A percentile compares a stretch with the other conserved stretches of the same genome.
Conservation (phyloP, 2,888 invertebrate species). For the Nephrotoma flavescens region DNA sequence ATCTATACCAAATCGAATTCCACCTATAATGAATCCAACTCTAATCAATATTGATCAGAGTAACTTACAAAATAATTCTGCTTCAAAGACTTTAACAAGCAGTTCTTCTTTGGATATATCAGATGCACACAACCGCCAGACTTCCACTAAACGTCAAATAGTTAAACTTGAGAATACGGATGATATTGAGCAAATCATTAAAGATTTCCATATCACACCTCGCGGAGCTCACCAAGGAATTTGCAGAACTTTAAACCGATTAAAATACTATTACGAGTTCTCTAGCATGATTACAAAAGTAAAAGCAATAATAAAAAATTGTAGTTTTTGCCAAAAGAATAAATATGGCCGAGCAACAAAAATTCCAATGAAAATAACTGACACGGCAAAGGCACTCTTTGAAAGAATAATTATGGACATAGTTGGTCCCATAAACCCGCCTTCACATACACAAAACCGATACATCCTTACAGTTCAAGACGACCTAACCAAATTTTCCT, state of each 20-base stretch:
- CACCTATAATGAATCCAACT: too few species aligned
- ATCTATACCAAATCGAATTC: too few species aligned
- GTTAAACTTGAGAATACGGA: not conserved
- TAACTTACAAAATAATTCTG: not conserved
- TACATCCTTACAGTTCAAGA: constrained; percentile 24
- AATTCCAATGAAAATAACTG: constrained; percentile 20
- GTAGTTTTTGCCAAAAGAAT: constrained; percentile 20
- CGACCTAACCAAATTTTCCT: constrained; percentile 21
- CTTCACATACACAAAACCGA: constrained; percentile 18
- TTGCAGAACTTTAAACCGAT: constrained; percentile 11
- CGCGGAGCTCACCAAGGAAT: constrained; percentile 9
- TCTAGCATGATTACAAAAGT: constrained; percentile 14
- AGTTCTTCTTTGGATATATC: not conserved
- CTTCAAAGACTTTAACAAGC: too few species aligned
- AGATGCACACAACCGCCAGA: not conserved
- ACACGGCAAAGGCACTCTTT: constrained; percentile 16
- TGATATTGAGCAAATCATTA: not conserved
- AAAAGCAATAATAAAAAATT: constrained; percentile 12
- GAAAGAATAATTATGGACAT: constrained; percentile 20
- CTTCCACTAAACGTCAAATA: not conserved
- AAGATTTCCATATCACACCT: constrained; percentile 8
- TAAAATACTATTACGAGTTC: constrained; percentile 16
- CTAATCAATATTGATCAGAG: not conserved
- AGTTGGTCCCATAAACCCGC: constrained; percentile 20
- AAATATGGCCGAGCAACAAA: constrained; percentile 16